A percentile compares a stretch with the other conserved stretches of the same genome.
phyloP scores from a whole-genome alignment of 1,140 invertebrate species.

The Fragariocoptes setiger region DNA sequence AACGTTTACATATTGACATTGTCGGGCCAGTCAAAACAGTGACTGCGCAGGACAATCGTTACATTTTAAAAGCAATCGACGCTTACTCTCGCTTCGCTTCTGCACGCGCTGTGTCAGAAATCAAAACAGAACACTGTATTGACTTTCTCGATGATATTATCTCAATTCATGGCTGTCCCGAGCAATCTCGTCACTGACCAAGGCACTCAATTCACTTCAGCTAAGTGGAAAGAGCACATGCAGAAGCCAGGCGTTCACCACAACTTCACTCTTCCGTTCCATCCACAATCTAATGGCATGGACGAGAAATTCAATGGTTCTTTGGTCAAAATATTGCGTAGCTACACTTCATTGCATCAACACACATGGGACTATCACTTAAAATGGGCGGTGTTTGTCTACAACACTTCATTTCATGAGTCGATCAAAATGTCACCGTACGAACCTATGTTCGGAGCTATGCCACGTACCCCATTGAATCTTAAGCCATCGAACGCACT shows the following conservation, averaged over 20 bases:
- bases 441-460: background rate
- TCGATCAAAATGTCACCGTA: background rate
- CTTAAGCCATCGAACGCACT: background rate
- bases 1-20: too few relatives aligned
- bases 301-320: constrained; percentile 4
- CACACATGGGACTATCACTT: background rate
- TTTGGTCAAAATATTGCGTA: background rate
- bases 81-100: too few relatives aligned
- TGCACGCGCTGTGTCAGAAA: too few relatives aligned
- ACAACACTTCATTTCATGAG: background rate
- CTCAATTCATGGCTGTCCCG: too few relatives aligned
- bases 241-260: background rate
- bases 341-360: background rate
- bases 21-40: too few relatives aligned
- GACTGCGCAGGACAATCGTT: too few relatives aligned
- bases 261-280: constrained; percentile 14
- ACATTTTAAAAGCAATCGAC: too few relatives aligned
- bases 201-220: too few relatives aligned
- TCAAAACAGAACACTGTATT: too few relatives aligned
- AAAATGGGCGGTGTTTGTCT: background rate
- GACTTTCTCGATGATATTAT: too few relatives aligned
- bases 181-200: too few relatives aligned
- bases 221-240: too few relatives aligned
- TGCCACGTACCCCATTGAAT: background rate
- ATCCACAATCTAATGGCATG: constrained; percentile 22